Evolutionary conservation across 2,888 invertebrate species (phyloP).

Genomic region (Glaucopsyche alexis): DNA sequence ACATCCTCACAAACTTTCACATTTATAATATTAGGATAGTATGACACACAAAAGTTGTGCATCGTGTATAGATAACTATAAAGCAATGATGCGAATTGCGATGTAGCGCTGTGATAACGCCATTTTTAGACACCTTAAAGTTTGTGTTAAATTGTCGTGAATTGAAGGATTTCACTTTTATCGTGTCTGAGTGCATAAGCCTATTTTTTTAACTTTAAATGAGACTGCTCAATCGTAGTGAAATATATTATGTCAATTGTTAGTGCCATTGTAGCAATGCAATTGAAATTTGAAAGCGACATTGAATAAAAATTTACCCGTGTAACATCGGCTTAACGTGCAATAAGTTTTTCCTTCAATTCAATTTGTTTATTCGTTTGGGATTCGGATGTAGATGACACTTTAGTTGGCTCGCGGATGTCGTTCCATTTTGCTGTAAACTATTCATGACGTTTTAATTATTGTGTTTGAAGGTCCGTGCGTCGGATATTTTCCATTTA

Average conservation of each 20-base stretch:
- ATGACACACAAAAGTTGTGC: too few relatives aligned
- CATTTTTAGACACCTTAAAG: too few relatives aligned
- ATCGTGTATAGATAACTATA: too few relatives aligned
- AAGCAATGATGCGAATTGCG: too few relatives aligned
- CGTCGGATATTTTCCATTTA: background rate
- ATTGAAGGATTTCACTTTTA: too few relatives aligned
- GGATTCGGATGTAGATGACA: slow-evolving; percentile 12
- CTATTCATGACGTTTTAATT: background rate
- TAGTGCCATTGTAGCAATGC: background rate
- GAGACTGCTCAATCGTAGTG: background rate
- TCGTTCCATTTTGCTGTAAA: background rate
- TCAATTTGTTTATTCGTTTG: slow-evolving; percentile 25
- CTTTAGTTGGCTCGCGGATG: slow-evolving; percentile 2
- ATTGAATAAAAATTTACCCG: background rate
- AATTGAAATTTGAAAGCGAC: background rate
- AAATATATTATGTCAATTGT: background rate
- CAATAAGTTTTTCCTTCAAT: slow-evolving; percentile 27
- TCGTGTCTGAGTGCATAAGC: too few relatives aligned
- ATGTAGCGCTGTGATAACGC: too few relatives aligned
- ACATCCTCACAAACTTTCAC: too few relatives aligned
- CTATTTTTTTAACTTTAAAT: background rate
- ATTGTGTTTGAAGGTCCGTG: background rate
- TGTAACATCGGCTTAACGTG: slow-evolving; percentile 9
- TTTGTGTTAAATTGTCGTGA: too few relatives aligned
- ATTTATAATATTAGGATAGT: too few relatives aligned